phyloP scores from a whole-genome alignment of 2,888 invertebrate species.

The Andrena fulva region DNA sequence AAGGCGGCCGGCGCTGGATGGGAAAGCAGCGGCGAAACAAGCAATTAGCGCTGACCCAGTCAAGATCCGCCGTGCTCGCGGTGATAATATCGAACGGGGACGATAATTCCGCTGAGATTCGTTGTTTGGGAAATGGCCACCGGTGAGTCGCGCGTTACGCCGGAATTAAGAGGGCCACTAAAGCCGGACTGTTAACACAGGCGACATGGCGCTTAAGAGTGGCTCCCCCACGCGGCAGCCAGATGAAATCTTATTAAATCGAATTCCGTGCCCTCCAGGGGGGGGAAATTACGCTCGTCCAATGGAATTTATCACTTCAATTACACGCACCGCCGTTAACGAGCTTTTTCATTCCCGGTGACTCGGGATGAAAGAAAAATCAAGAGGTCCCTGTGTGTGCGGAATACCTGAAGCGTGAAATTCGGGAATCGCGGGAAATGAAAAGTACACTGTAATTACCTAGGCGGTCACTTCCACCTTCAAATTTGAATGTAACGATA shows the following conservation, averaged over 20 bases:
- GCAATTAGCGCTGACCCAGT: slow-evolving; percentile 33
- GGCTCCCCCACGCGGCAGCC: background rate
- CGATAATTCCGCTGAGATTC: slow-evolving; percentile 31
- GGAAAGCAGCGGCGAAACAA: slow-evolving; percentile 33
- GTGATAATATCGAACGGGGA: slow-evolving; percentile 24
- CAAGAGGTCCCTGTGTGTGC: background rate
- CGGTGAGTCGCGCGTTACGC: background rate
- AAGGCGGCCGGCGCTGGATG: slow-evolving; percentile 16
- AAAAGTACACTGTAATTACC: no score
- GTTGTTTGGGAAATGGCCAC: background rate
- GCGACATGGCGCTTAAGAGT: background rate
- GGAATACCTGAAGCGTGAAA: background rate
- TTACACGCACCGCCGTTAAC: slow-evolving; percentile 22
- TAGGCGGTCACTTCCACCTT: no score
- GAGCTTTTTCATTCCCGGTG: background rate
- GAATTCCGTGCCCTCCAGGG: slow-evolving; percentile 14
- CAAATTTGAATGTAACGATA: no score
- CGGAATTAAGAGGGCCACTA: slow-evolving; percentile 25
- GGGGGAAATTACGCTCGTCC: slow-evolving; percentile 4
- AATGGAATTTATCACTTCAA: slow-evolving; percentile 16
- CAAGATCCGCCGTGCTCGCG: background rate
- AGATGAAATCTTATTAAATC: slow-evolving; percentile 36
- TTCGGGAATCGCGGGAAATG: no score
- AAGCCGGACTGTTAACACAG: slow-evolving; percentile 26
- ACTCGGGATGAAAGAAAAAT: background rate